Evolutionary conservation across 2,888 invertebrate genomes (phyloP).

Genomic region (Epinotia brunnichana): DNA sequence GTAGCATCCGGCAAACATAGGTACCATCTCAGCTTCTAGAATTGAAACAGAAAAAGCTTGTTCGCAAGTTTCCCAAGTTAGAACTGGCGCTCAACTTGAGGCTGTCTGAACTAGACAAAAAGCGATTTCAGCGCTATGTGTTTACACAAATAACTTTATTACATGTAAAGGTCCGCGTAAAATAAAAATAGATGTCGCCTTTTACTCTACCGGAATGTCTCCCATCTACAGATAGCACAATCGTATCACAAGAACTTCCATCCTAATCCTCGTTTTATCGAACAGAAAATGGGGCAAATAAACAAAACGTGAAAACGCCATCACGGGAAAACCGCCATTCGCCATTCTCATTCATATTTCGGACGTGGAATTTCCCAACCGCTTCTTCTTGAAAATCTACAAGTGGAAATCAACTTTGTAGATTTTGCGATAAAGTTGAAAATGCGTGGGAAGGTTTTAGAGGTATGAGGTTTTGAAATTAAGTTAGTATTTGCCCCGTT

Average conservation of each 20-base stretch:
- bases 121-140: not conserved
- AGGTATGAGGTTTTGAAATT: conserved; percentile 7
- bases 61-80: too few relatives aligned
- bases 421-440: not conserved
- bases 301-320: conserved; percentile 60
- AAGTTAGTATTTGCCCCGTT: conserved; percentile 54
- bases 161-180: not conserved
- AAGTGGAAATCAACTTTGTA: not conserved
- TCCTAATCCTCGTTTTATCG: conserved; percentile 53
- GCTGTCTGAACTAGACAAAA: not conserved
- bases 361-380: conserved; percentile 38
- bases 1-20: too few relatives aligned
- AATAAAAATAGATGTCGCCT: not conserved
- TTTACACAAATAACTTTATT: not conserved
- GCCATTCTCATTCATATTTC: conserved; percentile 72
- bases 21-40: too few relatives aligned
- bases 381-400: not conserved
- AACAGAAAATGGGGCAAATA: conserved; percentile 55
- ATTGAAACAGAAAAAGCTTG: too few relatives aligned
- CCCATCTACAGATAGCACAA: conserved; percentile 37
- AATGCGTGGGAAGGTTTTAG: not conserved
- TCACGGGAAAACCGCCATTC: conserved; percentile 63
- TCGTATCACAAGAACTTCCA: conserved; percentile 37
- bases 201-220: conserved; percentile 1
- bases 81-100: too few relatives aligned